Evolutionary conservation across 2,888 invertebrate species (phyloP).

Genomic region (Phorcus lineatus): DNA sequence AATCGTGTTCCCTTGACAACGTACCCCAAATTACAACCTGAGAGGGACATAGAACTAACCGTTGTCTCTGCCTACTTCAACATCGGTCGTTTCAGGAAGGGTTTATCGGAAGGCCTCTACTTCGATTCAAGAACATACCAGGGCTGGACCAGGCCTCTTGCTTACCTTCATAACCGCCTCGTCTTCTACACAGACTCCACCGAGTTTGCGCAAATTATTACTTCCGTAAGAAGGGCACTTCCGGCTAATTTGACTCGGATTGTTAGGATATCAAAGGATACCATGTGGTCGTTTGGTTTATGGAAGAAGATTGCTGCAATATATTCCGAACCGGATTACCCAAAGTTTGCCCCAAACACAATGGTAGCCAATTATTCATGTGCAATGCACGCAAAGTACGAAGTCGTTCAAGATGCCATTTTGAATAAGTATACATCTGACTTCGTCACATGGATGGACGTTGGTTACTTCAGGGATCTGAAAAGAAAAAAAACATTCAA

Average conservation of each 20-base stretch:
- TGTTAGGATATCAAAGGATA: constrained; percentile 4
- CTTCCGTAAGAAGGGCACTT: background rate
- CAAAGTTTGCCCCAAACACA: constrained; percentile 32
- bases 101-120: background rate
- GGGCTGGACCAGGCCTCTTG: background rate
- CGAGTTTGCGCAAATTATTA: background rate
- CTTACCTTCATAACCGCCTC: background rate
- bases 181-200: constrained; percentile 3
- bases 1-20: background rate
- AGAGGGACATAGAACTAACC: background rate
- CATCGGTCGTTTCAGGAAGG: background rate
- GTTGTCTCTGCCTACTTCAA: background rate
- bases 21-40: background rate
- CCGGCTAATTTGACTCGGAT: background rate
- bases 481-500: background rate
- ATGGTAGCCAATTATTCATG: constrained; percentile 28
- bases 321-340: constrained; percentile 22
- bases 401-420: constrained; percentile 14
- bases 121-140: background rate
- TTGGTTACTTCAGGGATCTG: constrained; percentile 32
- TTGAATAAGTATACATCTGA: background rate
- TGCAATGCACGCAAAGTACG: constrained; percentile 32
- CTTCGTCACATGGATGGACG: constrained; percentile 34
- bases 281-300: constrained; percentile 33
- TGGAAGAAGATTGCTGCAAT: constrained; percentile 24